Evolutionary conservation across 2,797 vertebrate genomes (phyloP).

Genomic region (Galago senegalensis): DNA sequence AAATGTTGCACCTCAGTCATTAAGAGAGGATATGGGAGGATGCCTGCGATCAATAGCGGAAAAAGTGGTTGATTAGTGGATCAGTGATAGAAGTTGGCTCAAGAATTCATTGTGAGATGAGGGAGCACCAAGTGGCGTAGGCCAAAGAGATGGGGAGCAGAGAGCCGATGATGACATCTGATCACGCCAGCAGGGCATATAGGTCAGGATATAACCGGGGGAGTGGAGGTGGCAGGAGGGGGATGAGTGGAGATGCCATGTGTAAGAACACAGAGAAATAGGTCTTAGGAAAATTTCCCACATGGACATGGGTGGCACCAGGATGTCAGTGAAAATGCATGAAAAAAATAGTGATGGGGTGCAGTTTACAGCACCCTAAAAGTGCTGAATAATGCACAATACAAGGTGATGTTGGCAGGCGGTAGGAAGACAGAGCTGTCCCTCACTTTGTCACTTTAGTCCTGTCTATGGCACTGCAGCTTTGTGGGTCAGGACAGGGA

Average conservation of each 20-base stretch:
- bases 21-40: neutral
- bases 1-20: neutral
- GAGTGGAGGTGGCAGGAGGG: neutral
- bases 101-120: neutral
- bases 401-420: neutral
- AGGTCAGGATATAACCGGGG: rapidly evolving
- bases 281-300: neutral
- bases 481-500: neutral
- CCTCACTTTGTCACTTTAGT: neutral
- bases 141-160: neutral
- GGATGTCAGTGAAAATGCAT: neutral
- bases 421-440: neutral
- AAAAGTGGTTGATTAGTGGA: neutral
- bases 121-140: neutral
- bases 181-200: rapidly evolving
- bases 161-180: no score
- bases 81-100: neutral
- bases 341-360: no score
- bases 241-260: neutral
- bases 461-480: rapidly evolving
- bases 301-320: neutral
- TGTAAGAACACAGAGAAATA: neutral
- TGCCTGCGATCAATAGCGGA: no score
- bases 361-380: neutral
- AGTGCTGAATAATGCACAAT: neutral